phyloP scores from a whole-genome alignment of 1,140 invertebrate species.

The Harpegnathos saltator region DNA sequence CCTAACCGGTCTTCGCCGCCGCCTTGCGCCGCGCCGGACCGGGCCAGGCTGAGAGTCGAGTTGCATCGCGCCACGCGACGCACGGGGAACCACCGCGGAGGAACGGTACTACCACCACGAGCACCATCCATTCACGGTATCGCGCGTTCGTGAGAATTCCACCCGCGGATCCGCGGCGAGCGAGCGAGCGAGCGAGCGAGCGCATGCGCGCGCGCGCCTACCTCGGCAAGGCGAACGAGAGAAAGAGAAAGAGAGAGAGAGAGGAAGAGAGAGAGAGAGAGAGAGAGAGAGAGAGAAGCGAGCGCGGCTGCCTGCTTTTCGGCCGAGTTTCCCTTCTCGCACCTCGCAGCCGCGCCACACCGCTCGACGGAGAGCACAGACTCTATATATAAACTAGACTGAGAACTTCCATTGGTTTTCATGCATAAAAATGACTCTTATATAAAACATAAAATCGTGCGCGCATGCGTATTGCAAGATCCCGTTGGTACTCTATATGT shows the following conservation, averaged over 20 bases:
- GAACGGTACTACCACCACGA: conserved; percentile 71
- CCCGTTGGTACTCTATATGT: too few species aligned
- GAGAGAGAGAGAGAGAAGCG: background rate
- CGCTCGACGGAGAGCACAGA: too few species aligned
- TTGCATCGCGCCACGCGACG: conserved; percentile 52
- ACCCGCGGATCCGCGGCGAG: conserved; percentile 51
- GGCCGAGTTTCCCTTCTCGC: background rate
- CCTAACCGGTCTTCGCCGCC: conserved; percentile 72
- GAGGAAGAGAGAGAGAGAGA: conserved; percentile 1
- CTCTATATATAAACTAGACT: too few species aligned
- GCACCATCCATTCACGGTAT: conserved; percentile 73
- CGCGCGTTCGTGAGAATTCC: conserved; percentile 73
- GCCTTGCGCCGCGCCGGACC: conserved; percentile 52
- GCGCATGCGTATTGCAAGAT: too few species aligned
- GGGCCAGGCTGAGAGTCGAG: conserved; percentile 8
- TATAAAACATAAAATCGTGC: too few species aligned
- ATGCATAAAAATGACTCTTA: too few species aligned
- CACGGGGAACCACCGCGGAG: conserved; percentile 22
- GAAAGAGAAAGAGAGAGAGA: conserved; percentile 16
- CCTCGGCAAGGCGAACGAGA: conserved; percentile 19
- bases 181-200: too few species aligned
- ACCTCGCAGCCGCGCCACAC: too few species aligned
- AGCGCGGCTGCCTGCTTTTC: conserved; percentile 1
- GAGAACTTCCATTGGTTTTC: too few species aligned
- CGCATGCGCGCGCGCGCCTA: too few species aligned